Conservation (phyloP, 2,113 vertebrate species). For the Pontoporia blainvillei region DNA sequence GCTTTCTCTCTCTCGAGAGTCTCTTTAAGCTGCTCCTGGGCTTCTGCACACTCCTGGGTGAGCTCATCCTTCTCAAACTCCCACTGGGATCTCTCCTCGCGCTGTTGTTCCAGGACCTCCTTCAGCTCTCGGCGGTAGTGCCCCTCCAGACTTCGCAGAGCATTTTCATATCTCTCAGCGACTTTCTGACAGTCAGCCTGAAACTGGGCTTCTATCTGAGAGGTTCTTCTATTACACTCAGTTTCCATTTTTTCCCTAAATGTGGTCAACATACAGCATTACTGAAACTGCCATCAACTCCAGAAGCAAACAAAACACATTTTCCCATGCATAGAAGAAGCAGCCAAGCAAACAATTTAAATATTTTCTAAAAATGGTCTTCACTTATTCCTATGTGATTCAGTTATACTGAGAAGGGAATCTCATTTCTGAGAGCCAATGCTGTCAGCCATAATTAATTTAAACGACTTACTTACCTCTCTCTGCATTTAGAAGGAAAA, state of each 20-base stretch:
- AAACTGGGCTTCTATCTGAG: conserved; percentile 85
- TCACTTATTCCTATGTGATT: background rate
- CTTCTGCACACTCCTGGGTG: conserved; percentile 76
- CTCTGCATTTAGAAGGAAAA: background rate
- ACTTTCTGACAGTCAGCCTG: conserved; percentile 83
- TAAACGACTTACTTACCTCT: background rate
- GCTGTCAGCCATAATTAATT: background rate
- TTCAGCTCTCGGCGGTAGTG: conserved; percentile 80
- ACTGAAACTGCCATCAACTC: conserved; percentile 68
- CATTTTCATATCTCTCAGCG: conserved; percentile 80
- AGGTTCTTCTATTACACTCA: conserved; percentile 88
- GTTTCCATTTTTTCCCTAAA: conserved; percentile 90
- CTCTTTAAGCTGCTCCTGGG: conserved; percentile 75
- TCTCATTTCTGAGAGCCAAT: background rate
- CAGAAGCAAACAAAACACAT: conserved; percentile 46
- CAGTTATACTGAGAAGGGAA: background rate
- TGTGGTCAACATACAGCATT: conserved; percentile 84
- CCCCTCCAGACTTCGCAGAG: conserved; percentile 80
- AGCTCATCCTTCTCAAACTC: conserved; percentile 84
- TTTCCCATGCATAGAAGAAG: background rate
- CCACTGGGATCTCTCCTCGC: conserved; percentile 84
- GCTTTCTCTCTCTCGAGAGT: conserved; percentile 77
- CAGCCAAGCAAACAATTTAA: background rate
- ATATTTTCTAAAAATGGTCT: background rate
- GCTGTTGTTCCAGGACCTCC: conserved; percentile 77